Evolutionary conservation across 2,797 vertebrate genomes (phyloP).

Genomic region (Chrosomus eos): DNA sequence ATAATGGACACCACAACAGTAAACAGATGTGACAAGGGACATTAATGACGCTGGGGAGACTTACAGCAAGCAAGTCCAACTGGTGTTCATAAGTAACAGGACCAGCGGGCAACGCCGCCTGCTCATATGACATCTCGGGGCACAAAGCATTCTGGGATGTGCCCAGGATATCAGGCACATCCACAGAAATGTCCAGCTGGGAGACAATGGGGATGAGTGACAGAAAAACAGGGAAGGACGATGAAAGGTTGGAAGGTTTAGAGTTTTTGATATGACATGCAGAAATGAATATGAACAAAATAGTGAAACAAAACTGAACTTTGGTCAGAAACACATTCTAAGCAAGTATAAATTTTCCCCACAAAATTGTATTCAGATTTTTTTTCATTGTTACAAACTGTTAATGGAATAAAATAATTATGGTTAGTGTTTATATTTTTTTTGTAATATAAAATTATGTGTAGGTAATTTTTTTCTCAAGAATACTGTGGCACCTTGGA

Average conservation of each 20-base stretch:
- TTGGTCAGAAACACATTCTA: background rate
- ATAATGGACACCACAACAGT: background rate
- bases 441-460: background rate
- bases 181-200: slow-evolving; percentile 89
- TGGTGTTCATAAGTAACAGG: slow-evolving; percentile 76
- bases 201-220: slow-evolving; percentile 42
- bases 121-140: slow-evolving; percentile 67
- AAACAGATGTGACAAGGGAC: background rate
- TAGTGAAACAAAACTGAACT: background rate
- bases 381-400: background rate
- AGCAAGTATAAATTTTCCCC: background rate
- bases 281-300: slow-evolving; percentile 44
- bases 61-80: slow-evolving; percentile 81
- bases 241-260: slow-evolving; percentile 49
- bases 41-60: slow-evolving; percentile 59
- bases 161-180: slow-evolving; percentile 79
- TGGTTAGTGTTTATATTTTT: background rate
- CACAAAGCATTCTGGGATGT: slow-evolving; percentile 74
- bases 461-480: background rate
- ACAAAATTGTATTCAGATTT: background rate
- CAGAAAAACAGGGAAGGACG: background rate
- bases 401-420: background rate
- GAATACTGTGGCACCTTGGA: background rate
- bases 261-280: slow-evolving; percentile 67
- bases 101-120: slow-evolving; percentile 68